A percentile compares a stretch with the other conserved stretches of the same genome.
Evolutionary conservation across 2,797 vertebrate species (phyloP).

Genomic region (Catharus ustulatus): DNA sequence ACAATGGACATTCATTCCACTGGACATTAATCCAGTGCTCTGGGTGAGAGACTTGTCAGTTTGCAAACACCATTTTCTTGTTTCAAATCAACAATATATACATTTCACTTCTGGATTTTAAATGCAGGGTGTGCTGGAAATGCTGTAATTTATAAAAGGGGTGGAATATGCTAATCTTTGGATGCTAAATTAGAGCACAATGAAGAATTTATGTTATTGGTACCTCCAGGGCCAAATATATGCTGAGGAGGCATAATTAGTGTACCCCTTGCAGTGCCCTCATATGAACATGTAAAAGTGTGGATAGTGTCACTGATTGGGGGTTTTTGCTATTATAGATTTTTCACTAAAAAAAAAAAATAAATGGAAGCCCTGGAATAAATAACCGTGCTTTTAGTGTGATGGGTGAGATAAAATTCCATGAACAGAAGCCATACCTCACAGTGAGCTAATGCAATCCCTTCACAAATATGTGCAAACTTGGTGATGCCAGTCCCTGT

Average conservation of each 20-base stretch:
- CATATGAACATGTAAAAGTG: neutral
- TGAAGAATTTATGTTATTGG: slow-evolving; percentile 56
- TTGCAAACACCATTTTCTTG: neutral
- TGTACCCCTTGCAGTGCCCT: neutral
- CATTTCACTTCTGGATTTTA: neutral
- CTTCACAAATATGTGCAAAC: neutral
- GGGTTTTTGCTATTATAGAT: neutral
- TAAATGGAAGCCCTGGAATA: neutral
- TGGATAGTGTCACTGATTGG: neutral
- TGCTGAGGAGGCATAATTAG: slow-evolving; percentile 15
- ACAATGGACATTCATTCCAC: neutral
- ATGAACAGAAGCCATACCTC: neutral
- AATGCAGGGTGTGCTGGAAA: neutral
- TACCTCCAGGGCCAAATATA: slow-evolving; percentile 25
- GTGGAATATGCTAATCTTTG: slow-evolving; percentile 38
- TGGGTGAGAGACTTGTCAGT: neutral
- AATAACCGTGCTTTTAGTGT: slow-evolving; percentile 28
- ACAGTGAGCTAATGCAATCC: neutral
- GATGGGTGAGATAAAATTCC: slow-evolving; percentile 8
- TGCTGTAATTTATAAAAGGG: slow-evolving; percentile 17
- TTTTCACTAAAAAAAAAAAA: neutral
- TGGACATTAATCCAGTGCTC: neutral
- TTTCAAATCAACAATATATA: neutral
- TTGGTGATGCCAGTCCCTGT: neutral
- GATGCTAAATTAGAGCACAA: slow-evolving; percentile 40